phyloP scores from a whole-genome alignment of 2,888 invertebrate species.

The Dicroscelio sp. region DNA sequence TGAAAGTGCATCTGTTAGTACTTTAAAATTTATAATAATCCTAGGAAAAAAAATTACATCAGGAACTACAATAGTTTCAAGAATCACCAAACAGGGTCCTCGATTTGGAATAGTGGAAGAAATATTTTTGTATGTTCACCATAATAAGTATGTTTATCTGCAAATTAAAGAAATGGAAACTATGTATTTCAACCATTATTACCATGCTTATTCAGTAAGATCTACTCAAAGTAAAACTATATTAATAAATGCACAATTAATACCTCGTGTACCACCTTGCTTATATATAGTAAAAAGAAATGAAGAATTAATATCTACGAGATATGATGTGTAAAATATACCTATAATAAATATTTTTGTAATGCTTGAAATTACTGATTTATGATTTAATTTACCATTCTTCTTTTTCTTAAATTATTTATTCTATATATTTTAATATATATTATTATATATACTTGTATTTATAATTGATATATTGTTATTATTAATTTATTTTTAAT shows the following conservation, averaged over 20 bases:
- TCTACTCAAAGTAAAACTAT: background rate
- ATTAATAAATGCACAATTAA: conserved; percentile 36
- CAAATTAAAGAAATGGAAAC: conserved; percentile 23
- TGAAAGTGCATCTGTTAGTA: background rate
- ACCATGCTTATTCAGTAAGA: conserved; percentile 35
- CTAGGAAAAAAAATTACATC: conserved; percentile 38
- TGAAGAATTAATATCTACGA: background rate
- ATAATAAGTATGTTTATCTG: background rate
- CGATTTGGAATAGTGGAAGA: conserved; percentile 43
- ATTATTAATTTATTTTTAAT: too few species aligned
- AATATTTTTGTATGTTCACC: conserved; percentile 47
- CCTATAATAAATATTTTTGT: too few species aligned
- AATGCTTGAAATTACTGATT: too few species aligned
- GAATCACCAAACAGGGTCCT: conserved; percentile 29
- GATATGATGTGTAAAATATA: conserved; percentile 6
- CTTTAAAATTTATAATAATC: conserved; percentile 34
- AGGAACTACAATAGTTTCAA: too few species aligned
- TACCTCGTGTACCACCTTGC: conserved; percentile 38
- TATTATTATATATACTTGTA: too few species aligned
- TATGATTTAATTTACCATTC: too few species aligned
- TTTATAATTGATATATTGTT: too few species aligned
- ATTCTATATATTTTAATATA: too few species aligned
- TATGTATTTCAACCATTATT: conserved; percentile 33
- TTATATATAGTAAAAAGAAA: conserved; percentile 20
- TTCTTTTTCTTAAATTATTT: too few species aligned